Conservation (phyloP, 2,797 vertebrate genomes). For the Telmatherina bonti region DNA sequence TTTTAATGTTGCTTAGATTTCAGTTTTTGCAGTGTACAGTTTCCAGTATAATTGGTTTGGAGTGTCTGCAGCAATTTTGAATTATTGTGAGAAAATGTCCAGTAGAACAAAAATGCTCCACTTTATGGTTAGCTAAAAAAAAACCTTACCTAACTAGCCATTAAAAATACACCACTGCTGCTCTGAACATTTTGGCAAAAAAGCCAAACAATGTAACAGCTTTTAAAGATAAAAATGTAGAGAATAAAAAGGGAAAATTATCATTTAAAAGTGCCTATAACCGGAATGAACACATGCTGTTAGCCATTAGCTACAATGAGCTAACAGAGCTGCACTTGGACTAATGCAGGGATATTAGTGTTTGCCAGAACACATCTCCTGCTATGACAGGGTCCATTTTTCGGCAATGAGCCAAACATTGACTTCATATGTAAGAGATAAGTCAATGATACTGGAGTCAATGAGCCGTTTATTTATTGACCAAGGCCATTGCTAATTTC, state of each 20-base stretch:
- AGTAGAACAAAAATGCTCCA: constrained; percentile 32
- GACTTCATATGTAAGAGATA: constrained; percentile 24
- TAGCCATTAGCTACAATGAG: constrained; percentile 41
- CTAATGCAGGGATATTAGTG: constrained; percentile 45
- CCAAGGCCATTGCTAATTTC: constrained; percentile 47
- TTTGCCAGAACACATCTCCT: constrained; percentile 40
- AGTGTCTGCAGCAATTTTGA: too few species aligned
- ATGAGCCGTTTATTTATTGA: constrained; percentile 46
- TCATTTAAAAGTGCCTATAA: constrained; percentile 20
- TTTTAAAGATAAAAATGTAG: constrained; percentile 30
- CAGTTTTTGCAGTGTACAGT: too few species aligned
- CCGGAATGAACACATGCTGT: constrained; percentile 40
- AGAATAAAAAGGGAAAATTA: not conserved
- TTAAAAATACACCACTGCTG: constrained; percentile 7
- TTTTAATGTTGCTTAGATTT: too few species aligned
- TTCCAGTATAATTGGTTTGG: not conserved
- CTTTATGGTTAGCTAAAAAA: not conserved
- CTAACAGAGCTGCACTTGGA: constrained; percentile 36
- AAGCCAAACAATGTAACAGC: constrained; percentile 37
- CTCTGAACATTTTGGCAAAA: constrained; percentile 32
- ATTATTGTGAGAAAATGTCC: too few species aligned
- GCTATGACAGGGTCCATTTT: constrained; percentile 30
- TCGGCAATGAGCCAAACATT: constrained; percentile 27
- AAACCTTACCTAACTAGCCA: too few species aligned
- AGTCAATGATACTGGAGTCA: constrained; percentile 35